Evolutionary conservation across 2,888 invertebrate species (phyloP), one percentile per base, ranked within the genome.

Genomic region (Macrophya annulata): DNA sequence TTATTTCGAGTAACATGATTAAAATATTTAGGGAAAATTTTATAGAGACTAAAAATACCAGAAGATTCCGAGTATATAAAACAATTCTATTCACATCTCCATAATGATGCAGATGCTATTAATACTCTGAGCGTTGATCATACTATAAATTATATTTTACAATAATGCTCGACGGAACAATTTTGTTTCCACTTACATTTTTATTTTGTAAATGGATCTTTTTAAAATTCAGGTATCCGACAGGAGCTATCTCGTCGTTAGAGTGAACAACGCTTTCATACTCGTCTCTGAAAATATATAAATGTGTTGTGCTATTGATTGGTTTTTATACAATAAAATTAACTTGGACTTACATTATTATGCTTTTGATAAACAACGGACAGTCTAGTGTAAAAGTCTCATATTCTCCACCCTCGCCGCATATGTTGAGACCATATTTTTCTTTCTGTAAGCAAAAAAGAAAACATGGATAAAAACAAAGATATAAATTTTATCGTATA

Each of bases 371-470:
- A 94, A 99, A 99, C 87, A 99, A 95, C 8, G 99, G 99, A 94
- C 99, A 99, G 95, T 99, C 99, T 87, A 99, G 94, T 9, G 99
- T 99, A 93, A 99, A 98, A 48, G 99, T 98, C 94, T 99, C 99
- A 93, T 99, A 99, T 94, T 99, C 99, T 84, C 99, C 99, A 76
- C 99, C 99, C 94, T 99, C 99, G 31, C 99, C 99, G 94, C 99
- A 99, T 68, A 99, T 96, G 94, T 99, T 98, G 87, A 99, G 95
- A 84, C 98, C 99, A 94, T 98, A 99, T 94, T 99, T 98, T 92
- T 98, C 97, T 92, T 97, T 97, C 95, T 95, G 92, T 84, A 94
- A 94, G 92, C 89, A 90, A 91, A 92, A 89, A 74, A 45, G 55
- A 37, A 77, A 77, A 31, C 17, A 77, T n/a, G 4, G 55, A 77